phyloP scores from a whole-genome alignment of 1,140 invertebrate genomes.

The Caenorhabditis latens region DNA sequence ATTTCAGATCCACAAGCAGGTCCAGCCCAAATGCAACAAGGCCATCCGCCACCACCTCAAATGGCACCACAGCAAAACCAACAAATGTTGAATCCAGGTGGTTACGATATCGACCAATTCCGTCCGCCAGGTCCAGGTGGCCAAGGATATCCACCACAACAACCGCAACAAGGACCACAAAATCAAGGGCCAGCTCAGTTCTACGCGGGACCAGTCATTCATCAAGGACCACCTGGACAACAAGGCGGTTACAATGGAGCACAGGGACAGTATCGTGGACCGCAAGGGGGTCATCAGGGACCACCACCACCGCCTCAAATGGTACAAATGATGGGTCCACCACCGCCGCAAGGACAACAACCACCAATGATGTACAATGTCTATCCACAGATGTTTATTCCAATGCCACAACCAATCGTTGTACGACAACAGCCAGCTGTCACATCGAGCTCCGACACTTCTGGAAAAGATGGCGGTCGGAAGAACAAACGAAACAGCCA shows the following conservation, averaged over 20 bases:
- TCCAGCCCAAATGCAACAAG: neutral
- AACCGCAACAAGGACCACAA: neutral
- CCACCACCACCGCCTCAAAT: constrained; percentile 5
- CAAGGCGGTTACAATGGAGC: neutral
- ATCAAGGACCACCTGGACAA: neutral
- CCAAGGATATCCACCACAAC: neutral
- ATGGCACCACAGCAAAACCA: neutral
- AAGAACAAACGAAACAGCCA: constrained; percentile 33
- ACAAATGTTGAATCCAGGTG: neutral
- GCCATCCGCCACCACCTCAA: neutral
- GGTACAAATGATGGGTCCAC: neutral
- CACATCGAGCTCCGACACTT: neutral
- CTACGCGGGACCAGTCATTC: constrained; percentile 10
- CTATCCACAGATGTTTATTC: neutral
- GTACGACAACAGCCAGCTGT: neutral
- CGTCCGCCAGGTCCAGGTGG: neutral
- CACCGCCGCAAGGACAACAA: neutral
- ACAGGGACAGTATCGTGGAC: constrained; percentile 3
- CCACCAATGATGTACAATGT: neutral
- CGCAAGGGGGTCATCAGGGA: too few relatives aligned
- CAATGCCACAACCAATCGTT: neutral
- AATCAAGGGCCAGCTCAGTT: neutral
- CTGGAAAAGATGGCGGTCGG: neutral
- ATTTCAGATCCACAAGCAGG: neutral
- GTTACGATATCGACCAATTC: constrained; percentile 5